Base-by-base conservation (phyloP, 2,113 vertebrate genomes). In the Silurus asotus region DNA sequence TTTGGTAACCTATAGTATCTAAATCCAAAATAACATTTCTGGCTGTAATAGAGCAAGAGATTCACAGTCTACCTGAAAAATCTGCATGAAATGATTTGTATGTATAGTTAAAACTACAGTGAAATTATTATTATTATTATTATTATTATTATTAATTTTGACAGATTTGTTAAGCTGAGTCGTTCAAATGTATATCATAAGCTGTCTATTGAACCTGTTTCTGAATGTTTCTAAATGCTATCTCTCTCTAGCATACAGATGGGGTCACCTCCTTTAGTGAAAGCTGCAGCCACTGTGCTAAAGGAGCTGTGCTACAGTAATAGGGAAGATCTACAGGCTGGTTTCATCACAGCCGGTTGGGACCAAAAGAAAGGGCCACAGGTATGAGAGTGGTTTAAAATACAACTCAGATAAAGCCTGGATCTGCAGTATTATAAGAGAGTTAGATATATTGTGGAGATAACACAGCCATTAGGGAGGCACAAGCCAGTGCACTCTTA, bases 311-410 rank as follows among this genome's bases (percentile, higher is more conserved):
- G 94, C 83, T 95, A 94, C 87, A 88, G 87, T 17, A 92, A 94
- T 87, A 94, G 64, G 1, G 94, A 95, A 0, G 95, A 95, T 83
- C 90, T 95, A 8, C 89, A 92, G 87, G 95, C 95, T 1, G 94
- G 94, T 15, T 95, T 95, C 91, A 79, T 95, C 11, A 94, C 93
- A 28, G 95, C 95, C 0, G 95, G 95, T 58, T 95, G 95, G 95
- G 95, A 95, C 92, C 89, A 37, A 11, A 95, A 94, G 53, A 92
- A 90, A 0, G 94, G 94, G 4, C 88, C 94, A 11, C 94, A 95
- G 94, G 94, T 95, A 70, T 23, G 13, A 45, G 1, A 23, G 17
- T 28, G 45, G 11, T n/a, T 79, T 65, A 65, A n/a, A 65, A 7
- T 64, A 14, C 51, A 4, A 81, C 37, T 64, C 9, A 25, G 61